Evolutionary conservation across 2,888 invertebrate genomes (phyloP).

Genomic region (Anthophora plumipes): DNA sequence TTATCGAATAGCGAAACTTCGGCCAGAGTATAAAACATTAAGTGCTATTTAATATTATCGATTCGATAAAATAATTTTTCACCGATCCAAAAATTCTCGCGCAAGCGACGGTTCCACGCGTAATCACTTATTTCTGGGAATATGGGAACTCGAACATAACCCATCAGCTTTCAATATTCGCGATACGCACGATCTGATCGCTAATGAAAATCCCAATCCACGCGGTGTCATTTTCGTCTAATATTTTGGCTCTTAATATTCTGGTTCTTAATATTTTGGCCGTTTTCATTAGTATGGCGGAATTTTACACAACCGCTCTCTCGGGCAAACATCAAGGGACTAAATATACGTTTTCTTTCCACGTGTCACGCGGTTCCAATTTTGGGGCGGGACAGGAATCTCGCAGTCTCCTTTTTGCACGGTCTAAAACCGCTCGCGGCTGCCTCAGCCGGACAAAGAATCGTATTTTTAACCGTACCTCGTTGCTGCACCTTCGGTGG

Average conservation of each 20-base stretch:
- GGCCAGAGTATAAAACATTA: no score
- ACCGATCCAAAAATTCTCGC: no score
- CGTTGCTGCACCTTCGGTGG: constrained; percentile 58
- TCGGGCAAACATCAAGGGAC: background rate
- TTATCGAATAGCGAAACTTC: no score
- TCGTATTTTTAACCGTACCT: constrained; percentile 74
- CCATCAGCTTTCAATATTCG: background rate
- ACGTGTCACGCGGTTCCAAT: constrained; percentile 60
- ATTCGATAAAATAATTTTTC: no score
- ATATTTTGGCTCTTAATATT: constrained; percentile 44
- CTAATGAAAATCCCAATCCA: constrained; percentile 10
- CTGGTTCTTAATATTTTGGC: background rate
- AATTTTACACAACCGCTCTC: no score
- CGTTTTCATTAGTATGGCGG: no score
- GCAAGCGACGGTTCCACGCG: no score
- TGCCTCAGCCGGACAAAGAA: constrained; percentile 68
- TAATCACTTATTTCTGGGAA: background rate
- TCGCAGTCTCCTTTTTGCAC: constrained; percentile 39
- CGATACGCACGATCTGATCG: background rate
- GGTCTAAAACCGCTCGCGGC: constrained; percentile 54
- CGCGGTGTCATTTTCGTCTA: constrained; percentile 20
- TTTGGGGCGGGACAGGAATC: constrained; percentile 59
- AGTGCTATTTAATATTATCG: no score
- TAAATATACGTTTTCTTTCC: constrained; percentile 23
- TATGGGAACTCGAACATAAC: background rate